Conservation (phyloP, 2,797 vertebrate species). For the Notoglanidium macrostoma region DNA sequence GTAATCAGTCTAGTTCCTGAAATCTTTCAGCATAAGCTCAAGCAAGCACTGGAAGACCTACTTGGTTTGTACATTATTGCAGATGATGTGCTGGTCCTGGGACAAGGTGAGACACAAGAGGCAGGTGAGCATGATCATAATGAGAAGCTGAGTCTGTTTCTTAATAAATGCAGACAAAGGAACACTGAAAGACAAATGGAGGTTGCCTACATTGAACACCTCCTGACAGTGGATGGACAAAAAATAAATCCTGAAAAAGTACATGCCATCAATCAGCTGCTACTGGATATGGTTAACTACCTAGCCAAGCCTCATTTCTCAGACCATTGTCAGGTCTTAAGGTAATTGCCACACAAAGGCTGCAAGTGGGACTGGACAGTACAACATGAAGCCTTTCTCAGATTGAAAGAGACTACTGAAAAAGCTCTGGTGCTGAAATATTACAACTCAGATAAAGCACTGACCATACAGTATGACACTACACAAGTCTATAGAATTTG, state of each 20-base stretch:
- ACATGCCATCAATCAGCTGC: not conserved
- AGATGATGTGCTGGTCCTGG: not conserved
- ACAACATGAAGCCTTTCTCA: no score
- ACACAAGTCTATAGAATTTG: slow-evolving; percentile 18
- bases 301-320: not conserved
- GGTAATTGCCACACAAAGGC: not conserved
- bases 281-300: slow-evolving; percentile 10
- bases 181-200: not conserved
- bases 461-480: slow-evolving; percentile 12
- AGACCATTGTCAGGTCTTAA: not conserved
- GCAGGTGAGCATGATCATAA: not conserved
- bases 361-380: no score
- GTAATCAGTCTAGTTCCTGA: slow-evolving; percentile 7
- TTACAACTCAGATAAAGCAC: slow-evolving; percentile 23
- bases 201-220: not conserved
- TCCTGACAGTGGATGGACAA: not conserved
- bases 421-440: slow-evolving; percentile 10
- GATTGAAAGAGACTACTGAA: no score
- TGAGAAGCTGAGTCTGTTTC: not conserved
- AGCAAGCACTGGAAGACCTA: slow-evolving; percentile 1
- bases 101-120: not conserved
- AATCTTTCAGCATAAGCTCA: slow-evolving; percentile 15
- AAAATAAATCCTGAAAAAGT: not conserved
- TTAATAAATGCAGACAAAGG: not conserved
- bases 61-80: not conserved